Evolutionary conservation across 92 coral and sea anemone genomes (phyloP).

Genomic region (Porites divaricata): DNA sequence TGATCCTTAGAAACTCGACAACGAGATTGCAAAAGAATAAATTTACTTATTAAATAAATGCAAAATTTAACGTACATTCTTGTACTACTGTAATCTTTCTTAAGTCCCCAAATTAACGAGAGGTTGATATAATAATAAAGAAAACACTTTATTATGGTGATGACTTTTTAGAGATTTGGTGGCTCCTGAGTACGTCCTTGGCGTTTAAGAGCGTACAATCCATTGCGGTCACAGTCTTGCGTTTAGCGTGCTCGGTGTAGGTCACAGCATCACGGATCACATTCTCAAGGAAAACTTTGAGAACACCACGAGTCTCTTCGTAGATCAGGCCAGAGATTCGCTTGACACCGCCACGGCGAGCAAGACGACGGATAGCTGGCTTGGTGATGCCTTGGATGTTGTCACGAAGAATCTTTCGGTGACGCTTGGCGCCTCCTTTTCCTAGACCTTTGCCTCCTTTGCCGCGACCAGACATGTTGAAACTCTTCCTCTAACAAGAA

Average conservation of each 20-base stretch:
- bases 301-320: constrained; percentile 93
- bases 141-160: no score
- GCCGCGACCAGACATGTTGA: constrained; percentile 71
- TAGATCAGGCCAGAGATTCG: constrained; percentile 85
- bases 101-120: no score
- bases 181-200: no score
- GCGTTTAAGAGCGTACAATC: constrained; percentile 61
- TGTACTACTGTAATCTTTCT: no score
- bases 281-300: constrained; percentile 94
- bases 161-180: no score
- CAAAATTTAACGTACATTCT: no score
- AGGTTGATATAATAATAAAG: no score
- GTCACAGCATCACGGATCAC: constrained; percentile 97
- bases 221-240: constrained; percentile 96
- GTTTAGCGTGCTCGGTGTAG: constrained; percentile 96
- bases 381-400: constrained; percentile 87
- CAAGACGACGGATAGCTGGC: constrained; percentile 95
- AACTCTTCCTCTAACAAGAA: no score
- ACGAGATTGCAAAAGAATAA: no score
- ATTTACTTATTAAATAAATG: no score
- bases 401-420: constrained; percentile 66
- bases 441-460: constrained; percentile 98
- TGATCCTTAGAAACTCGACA: no score
- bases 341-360: constrained; percentile 96
- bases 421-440: constrained; percentile 98